phyloP scores from a whole-genome alignment of 2,113 vertebrate species.

The Psephotus haematonotus region DNA sequence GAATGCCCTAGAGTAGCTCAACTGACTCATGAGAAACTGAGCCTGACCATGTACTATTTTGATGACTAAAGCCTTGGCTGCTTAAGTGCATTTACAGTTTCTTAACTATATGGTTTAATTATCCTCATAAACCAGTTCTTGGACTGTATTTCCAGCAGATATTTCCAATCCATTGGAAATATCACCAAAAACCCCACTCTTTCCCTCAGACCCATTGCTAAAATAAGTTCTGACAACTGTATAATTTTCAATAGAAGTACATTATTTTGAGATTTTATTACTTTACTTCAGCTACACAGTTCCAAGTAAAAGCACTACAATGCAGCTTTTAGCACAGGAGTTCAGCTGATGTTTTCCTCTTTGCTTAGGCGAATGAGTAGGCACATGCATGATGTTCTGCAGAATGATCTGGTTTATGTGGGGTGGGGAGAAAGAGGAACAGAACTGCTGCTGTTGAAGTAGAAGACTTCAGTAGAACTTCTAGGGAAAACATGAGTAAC shows the following conservation, averaged over 20 bases:
- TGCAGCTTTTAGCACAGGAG: background rate
- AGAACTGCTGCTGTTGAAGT: background rate
- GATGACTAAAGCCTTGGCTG: background rate
- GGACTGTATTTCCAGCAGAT: background rate
- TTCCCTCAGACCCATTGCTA: background rate
- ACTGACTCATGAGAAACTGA: background rate
- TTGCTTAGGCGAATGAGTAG: background rate
- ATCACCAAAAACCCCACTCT: background rate
- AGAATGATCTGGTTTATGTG: background rate
- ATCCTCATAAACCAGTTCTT: background rate
- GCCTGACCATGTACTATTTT: background rate
- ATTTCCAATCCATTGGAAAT: background rate
- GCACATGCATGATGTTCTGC: accelerated
- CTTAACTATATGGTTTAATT: background rate
- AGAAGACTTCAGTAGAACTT: background rate
- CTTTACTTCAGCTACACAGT: background rate
- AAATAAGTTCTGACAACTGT: background rate
- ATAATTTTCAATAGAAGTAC: background rate
- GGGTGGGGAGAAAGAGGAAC: background rate
- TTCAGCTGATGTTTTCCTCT: background rate
- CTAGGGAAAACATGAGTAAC: background rate
- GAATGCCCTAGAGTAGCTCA: background rate
- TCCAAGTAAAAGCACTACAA: background rate
- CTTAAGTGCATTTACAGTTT: background rate
- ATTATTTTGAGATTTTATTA: background rate